These are phyloP conservation scores for Scaptomyza graminum DNA, from an alignment of 1,140 invertebrate genomes.

Conservation along the genomic window DNA sequence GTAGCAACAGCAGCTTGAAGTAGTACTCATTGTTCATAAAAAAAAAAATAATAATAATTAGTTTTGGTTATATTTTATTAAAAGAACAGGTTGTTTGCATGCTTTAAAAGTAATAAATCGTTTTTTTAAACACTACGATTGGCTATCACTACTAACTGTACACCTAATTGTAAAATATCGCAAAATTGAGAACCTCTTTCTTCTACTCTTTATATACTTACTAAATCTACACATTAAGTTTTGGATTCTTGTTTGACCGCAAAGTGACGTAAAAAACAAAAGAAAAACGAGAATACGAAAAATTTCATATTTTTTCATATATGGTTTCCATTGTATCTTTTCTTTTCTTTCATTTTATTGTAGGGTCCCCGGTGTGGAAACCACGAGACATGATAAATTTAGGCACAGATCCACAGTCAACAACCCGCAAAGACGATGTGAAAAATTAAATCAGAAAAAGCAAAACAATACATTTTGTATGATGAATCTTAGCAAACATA, in stretches of 20 bases:
- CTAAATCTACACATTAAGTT: slow-evolving; percentile 18
- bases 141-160: slow-evolving; percentile 34
- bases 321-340: slow-evolving; percentile 84
- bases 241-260: slow-evolving; percentile 30
- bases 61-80: slow-evolving; percentile 69
- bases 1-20: slow-evolving; percentile 48
- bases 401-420: slow-evolving; percentile 84
- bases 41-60: slow-evolving; percentile 51
- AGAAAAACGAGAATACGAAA: slow-evolving; percentile 51
- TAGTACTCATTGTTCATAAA: slow-evolving; percentile 69
- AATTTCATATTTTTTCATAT: slow-evolving; percentile 82
- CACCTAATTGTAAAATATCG: slow-evolving; percentile 43
- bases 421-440: slow-evolving; percentile 84
- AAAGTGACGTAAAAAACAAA: slow-evolving; percentile 25
- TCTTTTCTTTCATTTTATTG: slow-evolving; percentile 86
- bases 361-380: slow-evolving; percentile 96
- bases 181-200: slow-evolving; percentile 27
- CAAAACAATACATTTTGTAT: slow-evolving; percentile 72
- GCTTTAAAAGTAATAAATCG: slow-evolving; percentile 39
- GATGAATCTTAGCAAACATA: slow-evolving; percentile 61
- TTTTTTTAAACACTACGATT: slow-evolving; percentile 22
- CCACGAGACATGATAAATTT: slow-evolving; percentile 89
- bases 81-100: slow-evolving; percentile 40
- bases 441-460: slow-evolving; percentile 83
- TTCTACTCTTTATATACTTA: slow-evolving; percentile 46